phyloP scores from a whole-genome alignment of 92 coral and sea anemone species.

The Umimayanthus kanabou region DNA sequence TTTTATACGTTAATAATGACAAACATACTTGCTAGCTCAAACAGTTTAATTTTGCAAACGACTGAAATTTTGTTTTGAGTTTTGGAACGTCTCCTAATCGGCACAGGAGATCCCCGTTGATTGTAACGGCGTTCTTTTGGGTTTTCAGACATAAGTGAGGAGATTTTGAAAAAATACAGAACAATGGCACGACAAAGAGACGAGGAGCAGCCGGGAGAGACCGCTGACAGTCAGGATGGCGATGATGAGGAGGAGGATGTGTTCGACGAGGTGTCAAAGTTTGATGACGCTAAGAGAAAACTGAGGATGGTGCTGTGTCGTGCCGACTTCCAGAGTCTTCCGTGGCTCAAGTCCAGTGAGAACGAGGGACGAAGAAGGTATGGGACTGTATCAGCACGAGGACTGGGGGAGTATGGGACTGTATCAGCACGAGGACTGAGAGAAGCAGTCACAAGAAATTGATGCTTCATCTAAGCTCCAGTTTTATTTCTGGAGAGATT shows the following conservation, averaged over 20 bases:
- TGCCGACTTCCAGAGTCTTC: constrained; percentile 82
- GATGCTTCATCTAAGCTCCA: not conserved
- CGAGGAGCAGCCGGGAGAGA: constrained; percentile 48
- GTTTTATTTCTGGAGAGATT: not conserved
- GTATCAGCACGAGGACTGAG: too few species aligned
- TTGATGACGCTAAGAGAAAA: constrained; percentile 77
- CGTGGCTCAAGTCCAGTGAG: constrained; percentile 72
- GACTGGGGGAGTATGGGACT: not conserved
- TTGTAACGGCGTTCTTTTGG: not conserved
- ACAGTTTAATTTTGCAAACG: too few species aligned
- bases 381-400: not conserved
- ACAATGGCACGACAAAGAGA: constrained; percentile 47
- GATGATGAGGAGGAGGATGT: constrained; percentile 79
- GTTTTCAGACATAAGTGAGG: constrained; percentile 67
- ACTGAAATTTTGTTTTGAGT: too few species aligned
- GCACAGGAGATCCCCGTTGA: not conserved
- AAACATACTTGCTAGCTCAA: too few species aligned
- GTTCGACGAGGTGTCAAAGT: constrained; percentile 68
- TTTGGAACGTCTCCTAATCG: too few species aligned
- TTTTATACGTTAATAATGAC: too few species aligned
- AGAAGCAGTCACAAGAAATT: not conserved
- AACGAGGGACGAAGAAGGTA: constrained; percentile 54
- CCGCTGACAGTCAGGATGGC: constrained; percentile 41
- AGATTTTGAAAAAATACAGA: constrained; percentile 67
- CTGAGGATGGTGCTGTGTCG: constrained; percentile 79